phyloP scores from a whole-genome alignment of 1,140 invertebrate genomes.

The Oreohelix idahoensis region DNA sequence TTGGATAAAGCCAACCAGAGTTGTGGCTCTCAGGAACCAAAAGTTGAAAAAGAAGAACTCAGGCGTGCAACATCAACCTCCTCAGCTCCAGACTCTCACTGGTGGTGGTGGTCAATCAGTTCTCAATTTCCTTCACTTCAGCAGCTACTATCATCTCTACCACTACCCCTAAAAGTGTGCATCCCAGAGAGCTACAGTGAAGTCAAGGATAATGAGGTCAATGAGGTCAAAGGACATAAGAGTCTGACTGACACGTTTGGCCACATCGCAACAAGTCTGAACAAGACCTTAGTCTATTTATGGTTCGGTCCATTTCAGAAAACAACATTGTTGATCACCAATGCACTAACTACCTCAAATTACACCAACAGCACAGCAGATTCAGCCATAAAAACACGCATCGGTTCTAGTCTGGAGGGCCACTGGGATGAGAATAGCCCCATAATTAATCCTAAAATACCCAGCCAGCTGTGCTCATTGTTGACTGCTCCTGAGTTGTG shows the following conservation, averaged over 20 bases:
- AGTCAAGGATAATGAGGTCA: not conserved
- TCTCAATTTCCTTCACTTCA: not conserved
- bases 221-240: not conserved
- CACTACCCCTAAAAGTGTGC: not conserved
- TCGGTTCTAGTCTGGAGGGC: slow-evolving; percentile 4
- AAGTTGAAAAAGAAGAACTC: not conserved
- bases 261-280: not conserved
- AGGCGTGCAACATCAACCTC: not conserved
- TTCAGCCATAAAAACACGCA: not conserved
- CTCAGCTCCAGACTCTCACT: not conserved
- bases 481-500: slow-evolving; percentile 1
- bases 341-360: not conserved
- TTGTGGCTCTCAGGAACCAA: not conserved
- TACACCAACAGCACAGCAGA: not conserved
- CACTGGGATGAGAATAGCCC: not conserved
- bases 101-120: not conserved
- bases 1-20: not conserved
- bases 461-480: not conserved
- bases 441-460: not conserved
- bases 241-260: too few species aligned
- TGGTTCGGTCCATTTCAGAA: not conserved
- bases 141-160: not conserved
- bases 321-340: not conserved
- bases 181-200: not conserved
- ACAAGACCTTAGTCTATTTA: not conserved